These are phyloP conservation scores for Pterocles burchelli DNA, from an alignment of 2,113 vertebrate genomes.

Conservation along the genomic window DNA sequence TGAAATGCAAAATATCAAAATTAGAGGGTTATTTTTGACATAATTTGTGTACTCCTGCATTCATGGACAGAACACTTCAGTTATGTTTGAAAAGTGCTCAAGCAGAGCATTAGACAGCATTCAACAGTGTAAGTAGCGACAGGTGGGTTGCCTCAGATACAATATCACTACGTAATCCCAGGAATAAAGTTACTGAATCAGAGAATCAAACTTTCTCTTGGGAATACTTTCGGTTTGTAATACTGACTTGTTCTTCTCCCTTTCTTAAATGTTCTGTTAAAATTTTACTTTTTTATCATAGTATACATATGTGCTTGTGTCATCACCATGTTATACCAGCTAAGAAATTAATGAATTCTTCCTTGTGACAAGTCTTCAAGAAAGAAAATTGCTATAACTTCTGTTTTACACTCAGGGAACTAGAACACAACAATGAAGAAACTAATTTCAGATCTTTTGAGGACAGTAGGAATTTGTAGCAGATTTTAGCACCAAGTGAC, in stretches of 20 bases:
- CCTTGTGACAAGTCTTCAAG: not conserved
- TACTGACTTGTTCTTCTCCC: not conserved
- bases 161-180: not conserved
- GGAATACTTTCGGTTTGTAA: not conserved
- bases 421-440: not conserved
- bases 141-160: not conserved
- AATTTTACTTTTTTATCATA: not conserved
- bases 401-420: not conserved
- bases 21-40: not conserved
- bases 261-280: not conserved
- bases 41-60: not conserved
- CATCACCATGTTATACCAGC: not conserved
- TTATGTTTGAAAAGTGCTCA: not conserved
- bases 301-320: not conserved
- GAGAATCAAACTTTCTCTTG: not conserved
- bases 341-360: not conserved
- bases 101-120: not conserved
- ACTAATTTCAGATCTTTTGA: not conserved
- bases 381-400: not conserved
- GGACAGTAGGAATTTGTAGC: not conserved
- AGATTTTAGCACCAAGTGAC: not conserved
- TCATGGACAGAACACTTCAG: not conserved
- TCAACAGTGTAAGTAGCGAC: not conserved
- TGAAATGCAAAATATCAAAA: not conserved
- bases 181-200: not conserved